Evolutionary conservation across 2,888 invertebrate genomes (phyloP), one percentile per base, ranked within the genome.

Genomic region (Pyrrhosoma nymphula): DNA sequence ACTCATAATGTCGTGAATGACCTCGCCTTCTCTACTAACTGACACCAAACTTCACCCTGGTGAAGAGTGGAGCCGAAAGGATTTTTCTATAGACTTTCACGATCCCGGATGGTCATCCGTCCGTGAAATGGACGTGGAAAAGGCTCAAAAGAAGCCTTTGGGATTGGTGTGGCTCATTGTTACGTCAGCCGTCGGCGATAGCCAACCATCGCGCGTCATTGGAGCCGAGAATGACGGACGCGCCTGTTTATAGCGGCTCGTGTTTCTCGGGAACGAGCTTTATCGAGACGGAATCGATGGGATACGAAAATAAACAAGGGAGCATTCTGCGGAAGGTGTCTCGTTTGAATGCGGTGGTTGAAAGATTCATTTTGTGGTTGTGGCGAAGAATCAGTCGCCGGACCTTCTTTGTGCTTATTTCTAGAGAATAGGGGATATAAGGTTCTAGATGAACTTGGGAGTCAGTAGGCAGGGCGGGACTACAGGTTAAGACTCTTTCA

Each of bases 111-210:
- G n/a, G 69, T 69, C 35, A 26, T 14, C 14, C 35, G 14, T 35
- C 35, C 35, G 23, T 35, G 56, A 89, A 56, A 26, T 16, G 89
- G 56, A 89, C 26, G 89, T 55, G 89, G 18, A 55, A 55, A n/a
- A 39, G 56, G 55, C 63, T 12, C 18, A 26, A 55, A 6, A 82
- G 30, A 0, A 82, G 30, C 1, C 47, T 47, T 35, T 82, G 82
- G 82, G 82, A 18, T 6, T 16, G 35, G 69, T 4, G 69, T 12
- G 69, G 69, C 69, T n/a, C 23, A 82, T 63, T 63, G 26, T 75
- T 63, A 63, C 75, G 93, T 93, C 93, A 63, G 93, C 47, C 69
- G 39, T 93, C 93, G 26, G 16, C 69, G 93, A 93, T 93, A 55
- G 35, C 26, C 93, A 69, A 39, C 63, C 69, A 47, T 26, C 47